Evolutionary conservation across 2,797 vertebrate genomes (phyloP), one percentile per base, ranked within the genome.

Genomic region (Pangasius sanitwongsei): DNA sequence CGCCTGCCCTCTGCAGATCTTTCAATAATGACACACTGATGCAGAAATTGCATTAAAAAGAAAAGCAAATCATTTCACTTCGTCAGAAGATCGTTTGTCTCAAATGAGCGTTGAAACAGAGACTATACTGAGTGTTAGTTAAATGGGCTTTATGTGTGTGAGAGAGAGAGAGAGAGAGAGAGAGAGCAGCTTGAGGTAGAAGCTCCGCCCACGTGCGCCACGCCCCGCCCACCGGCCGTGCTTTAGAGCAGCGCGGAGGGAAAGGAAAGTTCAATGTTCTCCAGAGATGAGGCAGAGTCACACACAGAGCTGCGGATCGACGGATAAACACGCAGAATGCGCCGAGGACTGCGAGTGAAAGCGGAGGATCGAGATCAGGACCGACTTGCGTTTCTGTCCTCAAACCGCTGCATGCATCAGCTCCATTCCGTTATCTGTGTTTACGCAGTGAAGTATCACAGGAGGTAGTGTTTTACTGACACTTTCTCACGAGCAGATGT

Each of bases 211-310:
- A 61, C 57, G 0, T 5, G 28, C 92, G 93, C 92, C 83, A 90
- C 72, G 78, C 78, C 55, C 87, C 65, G 53, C 87, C 87, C n/a
- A 61, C 93, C 83, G 90, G 93, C 87, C 89, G 83, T 41, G 18
- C 37, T 87, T 89, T 88, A 94, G 88, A 92, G 95, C 93, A 91
- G 92, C 78, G 92, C 91, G 92, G 92, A 93, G 94, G 91, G 92
- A 94, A 94, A 92, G 90, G 92, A 92, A 94, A 95, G 95, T 95
- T 95, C 93, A 96, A 94, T 95, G 92, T 94, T 93, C 89, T 92
- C 90, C 89, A 82, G 93, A 93, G 94, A 92, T 91, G 91, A 87
- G 88, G 48, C 90, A 20, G 91, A 88, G 72, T 37, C 41, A 25
- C 44, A 31, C 67, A 5, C 44, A 0, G 88, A 50, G 55, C 83